phyloP scores from a whole-genome alignment of 2,888 invertebrate genomes.

The Chromoteleia sp. region DNA sequence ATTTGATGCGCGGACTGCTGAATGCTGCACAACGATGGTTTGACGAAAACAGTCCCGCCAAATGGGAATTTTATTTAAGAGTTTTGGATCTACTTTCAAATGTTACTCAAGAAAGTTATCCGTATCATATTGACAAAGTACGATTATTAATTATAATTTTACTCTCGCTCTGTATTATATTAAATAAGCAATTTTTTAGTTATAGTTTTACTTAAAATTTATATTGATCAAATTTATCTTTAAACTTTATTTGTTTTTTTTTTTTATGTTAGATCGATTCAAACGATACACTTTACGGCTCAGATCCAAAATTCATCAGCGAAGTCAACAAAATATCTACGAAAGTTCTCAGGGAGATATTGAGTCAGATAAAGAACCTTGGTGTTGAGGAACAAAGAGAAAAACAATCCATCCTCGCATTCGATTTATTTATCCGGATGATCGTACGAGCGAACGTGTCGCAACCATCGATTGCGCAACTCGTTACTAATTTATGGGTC shows the following conservation, averaged over 20 bases:
- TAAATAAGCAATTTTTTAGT: too few relatives aligned
- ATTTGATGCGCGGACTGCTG: slow-evolving; percentile 91
- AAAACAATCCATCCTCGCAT: slow-evolving; percentile 89
- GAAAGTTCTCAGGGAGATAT: slow-evolving; percentile 91
- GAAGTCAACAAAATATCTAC: slow-evolving; percentile 92
- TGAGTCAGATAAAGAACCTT: slow-evolving; percentile 89
- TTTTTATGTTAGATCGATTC: slow-evolving; percentile 90
- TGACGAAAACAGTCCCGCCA: slow-evolving; percentile 88
- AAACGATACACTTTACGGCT: slow-evolving; percentile 96
- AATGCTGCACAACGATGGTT: slow-evolving; percentile 92
- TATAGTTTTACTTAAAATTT: neutral
- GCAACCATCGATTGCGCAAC: slow-evolving; percentile 87
- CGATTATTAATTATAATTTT: neutral
- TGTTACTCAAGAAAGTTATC: slow-evolving; percentile 92
- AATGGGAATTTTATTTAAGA: slow-evolving; percentile 90
- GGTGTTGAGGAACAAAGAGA: slow-evolving; percentile 87
- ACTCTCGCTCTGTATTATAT: neutral
- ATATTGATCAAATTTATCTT: neutral
- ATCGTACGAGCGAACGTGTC: slow-evolving; percentile 88
- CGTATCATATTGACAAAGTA: slow-evolving; percentile 91
- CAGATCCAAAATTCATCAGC: slow-evolving; percentile 93
- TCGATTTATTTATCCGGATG: slow-evolving; percentile 90
- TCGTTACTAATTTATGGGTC: slow-evolving; percentile 93
- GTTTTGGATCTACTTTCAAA: slow-evolving; percentile 92
- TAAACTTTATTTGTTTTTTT: slow-evolving; percentile 24